Conservation (phyloP, 2,888 invertebrate genomes). For the Drosophila acutilabella region DNA sequence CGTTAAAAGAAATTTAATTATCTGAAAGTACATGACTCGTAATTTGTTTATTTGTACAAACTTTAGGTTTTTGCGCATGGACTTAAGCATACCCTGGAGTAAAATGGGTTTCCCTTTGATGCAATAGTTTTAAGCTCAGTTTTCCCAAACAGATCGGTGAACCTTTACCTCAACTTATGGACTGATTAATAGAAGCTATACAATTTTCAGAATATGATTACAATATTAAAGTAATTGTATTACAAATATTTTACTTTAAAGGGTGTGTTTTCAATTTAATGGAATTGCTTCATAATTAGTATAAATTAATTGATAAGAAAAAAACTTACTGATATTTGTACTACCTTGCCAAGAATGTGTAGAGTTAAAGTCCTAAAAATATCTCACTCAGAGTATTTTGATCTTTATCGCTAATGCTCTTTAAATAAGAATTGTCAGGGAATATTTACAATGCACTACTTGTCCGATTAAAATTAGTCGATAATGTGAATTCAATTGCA, state of each 20-base stretch:
- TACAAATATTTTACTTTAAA: too few relatives aligned
- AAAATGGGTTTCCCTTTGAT: neutral
- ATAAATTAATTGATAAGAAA: too few relatives aligned
- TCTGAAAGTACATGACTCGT: neutral
- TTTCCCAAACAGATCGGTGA: too few relatives aligned
- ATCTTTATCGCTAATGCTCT: neutral
- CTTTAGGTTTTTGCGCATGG: too few relatives aligned
- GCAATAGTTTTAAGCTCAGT: too few relatives aligned
- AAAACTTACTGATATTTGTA: too few relatives aligned
- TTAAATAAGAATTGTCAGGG: neutral
- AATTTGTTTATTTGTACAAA: constrained; percentile 10
- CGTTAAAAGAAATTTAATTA: constrained; percentile 4
- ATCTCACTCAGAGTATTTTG: constrained; percentile 1
- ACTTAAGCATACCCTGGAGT: neutral
- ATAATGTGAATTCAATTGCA: constrained; percentile 5
- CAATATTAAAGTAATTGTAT: too few relatives aligned
- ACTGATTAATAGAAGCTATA: too few relatives aligned
- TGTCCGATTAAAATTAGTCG: constrained; percentile 2
- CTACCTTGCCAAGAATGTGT: neutral
- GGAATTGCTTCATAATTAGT: too few relatives aligned
- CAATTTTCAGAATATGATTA: too few relatives aligned
- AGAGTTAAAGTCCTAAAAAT: neutral
- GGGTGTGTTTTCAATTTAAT: too few relatives aligned
- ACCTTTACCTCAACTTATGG: too few relatives aligned
- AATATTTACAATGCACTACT: constrained; percentile 7